A percentile compares a stretch with the other conserved stretches of the same genome.
phyloP scores from a whole-genome alignment of 2,113 vertebrate genomes.

The Anser cygnoides region DNA sequence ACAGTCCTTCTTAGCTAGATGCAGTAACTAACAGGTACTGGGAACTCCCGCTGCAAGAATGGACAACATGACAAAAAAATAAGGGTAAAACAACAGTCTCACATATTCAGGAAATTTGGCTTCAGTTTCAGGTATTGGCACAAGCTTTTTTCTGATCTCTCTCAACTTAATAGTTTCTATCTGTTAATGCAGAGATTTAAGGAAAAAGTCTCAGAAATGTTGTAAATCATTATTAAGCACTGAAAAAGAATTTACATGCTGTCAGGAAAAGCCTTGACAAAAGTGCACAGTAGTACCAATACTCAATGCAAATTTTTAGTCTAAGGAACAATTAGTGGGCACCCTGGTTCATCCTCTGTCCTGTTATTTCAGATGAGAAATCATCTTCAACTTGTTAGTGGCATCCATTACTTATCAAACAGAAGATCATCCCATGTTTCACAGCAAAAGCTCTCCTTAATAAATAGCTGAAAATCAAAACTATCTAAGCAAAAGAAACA shows the following conservation, averaged over 20 bases:
- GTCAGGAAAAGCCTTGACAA: neutral
- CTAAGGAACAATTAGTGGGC: neutral
- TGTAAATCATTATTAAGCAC: neutral
- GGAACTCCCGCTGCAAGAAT: neutral
- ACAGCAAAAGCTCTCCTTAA: neutral
- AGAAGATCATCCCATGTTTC: neutral
- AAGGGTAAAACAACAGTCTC: neutral
- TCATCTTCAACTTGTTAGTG: neutral
- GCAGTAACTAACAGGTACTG: neutral
- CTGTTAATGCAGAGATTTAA: neutral
- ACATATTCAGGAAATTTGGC: neutral
- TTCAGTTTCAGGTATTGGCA: conserved; percentile 12
- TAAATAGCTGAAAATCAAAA: neutral
- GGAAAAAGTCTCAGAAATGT: neutral
- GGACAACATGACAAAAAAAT: neutral
- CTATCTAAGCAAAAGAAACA: neutral
- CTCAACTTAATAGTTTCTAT: neutral
- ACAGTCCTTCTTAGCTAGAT: neutral
- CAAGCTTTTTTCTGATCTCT: neutral
- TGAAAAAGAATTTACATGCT: neutral
- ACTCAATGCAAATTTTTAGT: neutral
- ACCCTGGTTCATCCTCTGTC: neutral
- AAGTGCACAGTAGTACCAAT: neutral
- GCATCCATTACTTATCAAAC: neutral
- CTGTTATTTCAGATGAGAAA: neutral